Evolutionary conservation across 2,888 invertebrate species (phyloP), one percentile per base, ranked within the genome.

Genomic region (Rhingia campestris): DNA sequence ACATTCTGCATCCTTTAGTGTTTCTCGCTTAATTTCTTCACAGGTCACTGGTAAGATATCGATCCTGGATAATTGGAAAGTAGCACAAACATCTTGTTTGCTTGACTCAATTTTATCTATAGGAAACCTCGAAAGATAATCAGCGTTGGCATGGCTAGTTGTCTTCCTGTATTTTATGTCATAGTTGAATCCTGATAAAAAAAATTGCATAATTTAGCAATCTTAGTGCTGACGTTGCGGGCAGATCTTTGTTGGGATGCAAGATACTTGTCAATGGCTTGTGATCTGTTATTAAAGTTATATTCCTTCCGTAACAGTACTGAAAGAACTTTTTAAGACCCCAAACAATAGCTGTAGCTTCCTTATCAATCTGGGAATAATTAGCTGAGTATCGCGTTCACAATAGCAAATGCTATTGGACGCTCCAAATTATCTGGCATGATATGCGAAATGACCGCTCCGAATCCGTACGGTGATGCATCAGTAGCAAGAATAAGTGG

Each of bases 321-420:
- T 74, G 79, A 69, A 72, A 61, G 59, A 51, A 81, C 12, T 63
- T 84, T 47, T 35, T 56, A 32, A 59, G 54, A 39, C 49, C 67
- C 75, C 73, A 85, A 61, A 53, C 56, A 47, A 82, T 86, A 30
- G 86, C 76, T n/a, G 82, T 61, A 9, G 81, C 67, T 53, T 81
- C 85, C 12, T 86, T 86, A 51, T 86, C 66, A 22, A 84, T 61
- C 6, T 66, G 75, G 6, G 73, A 81, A n/a, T n/a, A n/a, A n/a
- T n/a, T n/a, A n/a, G n/a, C n/a, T n/a, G n/a, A n/a, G n/a, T n/a
- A n/a, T n/a, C n/a, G n/a, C n/a, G n/a, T n/a, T n/a, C n/a, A n/a
- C n/a, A n/a, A n/a, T n/a, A n/a, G n/a, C n/a, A n/a, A n/a, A n/a
- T n/a, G n/a, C n/a, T n/a, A n/a, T n/a, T n/a, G n/a, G n/a, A n/a